phyloP scores from a whole-genome alignment of 2,888 invertebrate genomes.

The Sepioteuthis lessoniana region DNA sequence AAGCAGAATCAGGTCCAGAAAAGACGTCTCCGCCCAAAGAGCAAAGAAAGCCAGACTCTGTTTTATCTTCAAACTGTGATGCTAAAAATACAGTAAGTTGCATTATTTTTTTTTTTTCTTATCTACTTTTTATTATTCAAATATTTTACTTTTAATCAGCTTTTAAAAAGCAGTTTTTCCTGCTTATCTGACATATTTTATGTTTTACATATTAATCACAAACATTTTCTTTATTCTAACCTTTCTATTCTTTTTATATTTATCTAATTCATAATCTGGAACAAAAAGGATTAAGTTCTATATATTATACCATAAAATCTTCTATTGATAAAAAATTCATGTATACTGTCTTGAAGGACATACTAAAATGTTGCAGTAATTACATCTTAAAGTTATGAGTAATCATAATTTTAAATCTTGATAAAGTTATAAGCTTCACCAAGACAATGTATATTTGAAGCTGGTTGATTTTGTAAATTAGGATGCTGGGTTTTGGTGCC shows the following conservation, averaged over 20 bases:
- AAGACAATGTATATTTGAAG: no score
- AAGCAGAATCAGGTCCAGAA: not conserved
- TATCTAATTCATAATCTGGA: no score
- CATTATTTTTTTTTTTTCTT: not conserved
- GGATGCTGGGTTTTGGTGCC: no score
- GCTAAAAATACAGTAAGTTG: conserved; percentile 64
- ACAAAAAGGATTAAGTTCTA: no score
- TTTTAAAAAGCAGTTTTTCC: not conserved
- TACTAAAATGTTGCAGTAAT: no score
- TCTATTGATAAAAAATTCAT: no score
- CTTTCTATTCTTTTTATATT: not conserved
- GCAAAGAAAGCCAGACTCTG: conserved; percentile 52
- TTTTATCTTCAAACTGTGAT: conserved; percentile 64
- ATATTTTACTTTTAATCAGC: not conserved
- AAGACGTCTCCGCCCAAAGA: conserved; percentile 9
- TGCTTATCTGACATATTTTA: not conserved
- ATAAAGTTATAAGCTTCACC: no score
- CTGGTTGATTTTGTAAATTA: no score
- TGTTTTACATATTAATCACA: not conserved
- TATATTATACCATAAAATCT: no score
- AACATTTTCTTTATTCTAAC: accelerated
- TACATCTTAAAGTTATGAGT: no score
- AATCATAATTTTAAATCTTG: no score
- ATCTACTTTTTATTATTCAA: not conserved
- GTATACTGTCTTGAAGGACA: no score